Evolutionary conservation across 1,140 invertebrate species (phyloP).

Genomic region (Ruditapes philippinarum): DNA sequence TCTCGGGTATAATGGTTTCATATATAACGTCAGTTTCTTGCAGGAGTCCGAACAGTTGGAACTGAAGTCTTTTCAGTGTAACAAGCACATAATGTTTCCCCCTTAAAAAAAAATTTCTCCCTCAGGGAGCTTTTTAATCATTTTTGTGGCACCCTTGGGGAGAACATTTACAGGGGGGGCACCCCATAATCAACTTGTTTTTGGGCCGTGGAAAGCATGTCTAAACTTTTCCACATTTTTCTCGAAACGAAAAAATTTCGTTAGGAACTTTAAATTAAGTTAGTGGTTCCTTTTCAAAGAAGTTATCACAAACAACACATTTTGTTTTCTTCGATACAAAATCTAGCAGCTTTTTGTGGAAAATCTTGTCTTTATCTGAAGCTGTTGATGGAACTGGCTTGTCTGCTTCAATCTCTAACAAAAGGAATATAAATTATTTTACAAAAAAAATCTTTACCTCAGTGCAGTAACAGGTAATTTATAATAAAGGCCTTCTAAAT

Average conservation of each 20-base stretch:
- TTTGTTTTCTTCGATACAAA: constrained; percentile 25
- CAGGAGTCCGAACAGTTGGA: not conserved
- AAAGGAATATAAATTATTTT: too few relatives aligned
- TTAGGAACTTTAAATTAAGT: too few relatives aligned
- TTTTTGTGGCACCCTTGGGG: not conserved
- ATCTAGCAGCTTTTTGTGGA: not conserved
- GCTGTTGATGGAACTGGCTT: not conserved
- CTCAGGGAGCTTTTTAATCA: not conserved
- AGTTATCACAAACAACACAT: constrained; percentile 17
- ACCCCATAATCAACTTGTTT: not conserved
- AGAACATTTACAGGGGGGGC: not conserved
- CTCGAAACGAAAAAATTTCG: not conserved
- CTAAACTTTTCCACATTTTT: not conserved
- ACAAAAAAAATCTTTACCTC: too few relatives aligned
- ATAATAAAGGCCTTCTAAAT: too few relatives aligned
- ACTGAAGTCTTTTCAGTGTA: not conserved
- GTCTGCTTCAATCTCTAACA: not conserved
- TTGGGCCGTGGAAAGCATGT: not conserved
- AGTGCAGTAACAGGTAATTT: too few relatives aligned
- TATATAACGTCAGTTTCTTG: not conserved
- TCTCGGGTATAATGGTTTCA: not conserved
- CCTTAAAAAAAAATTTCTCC: not conserved
- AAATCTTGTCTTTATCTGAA: constrained; percentile 4
- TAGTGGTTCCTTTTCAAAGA: too few relatives aligned
- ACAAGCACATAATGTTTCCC: not conserved